These are phyloP conservation scores for Apteryx owenii DNA, from an alignment of 2,113 vertebrate genomes.

Conservation along the genomic window DNA sequence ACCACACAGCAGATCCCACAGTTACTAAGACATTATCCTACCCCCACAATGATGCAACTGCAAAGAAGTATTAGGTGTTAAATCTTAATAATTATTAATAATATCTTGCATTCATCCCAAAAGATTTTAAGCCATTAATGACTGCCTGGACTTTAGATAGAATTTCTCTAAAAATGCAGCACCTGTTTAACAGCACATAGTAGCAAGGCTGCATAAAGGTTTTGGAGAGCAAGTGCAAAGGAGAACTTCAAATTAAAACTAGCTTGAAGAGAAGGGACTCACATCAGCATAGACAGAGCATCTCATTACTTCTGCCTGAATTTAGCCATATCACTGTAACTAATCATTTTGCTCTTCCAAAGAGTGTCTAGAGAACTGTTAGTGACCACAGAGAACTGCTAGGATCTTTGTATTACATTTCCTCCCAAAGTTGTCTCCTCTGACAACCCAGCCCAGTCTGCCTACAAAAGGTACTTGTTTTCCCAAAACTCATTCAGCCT, in stretches of 20 bases:
- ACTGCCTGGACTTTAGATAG: neutral
- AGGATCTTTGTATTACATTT: slow-evolving; percentile 53
- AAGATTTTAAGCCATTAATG: slow-evolving; percentile 2
- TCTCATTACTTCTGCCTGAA: neutral
- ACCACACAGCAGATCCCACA: neutral
- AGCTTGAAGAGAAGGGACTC: neutral
- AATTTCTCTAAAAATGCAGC: neutral
- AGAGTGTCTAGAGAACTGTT: slow-evolving; percentile 48
- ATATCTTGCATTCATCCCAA: slow-evolving; percentile 2
- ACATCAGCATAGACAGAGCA: neutral
- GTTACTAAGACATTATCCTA: neutral
- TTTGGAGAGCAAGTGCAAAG: slow-evolving; percentile 3
- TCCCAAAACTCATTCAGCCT: slow-evolving; percentile 49
- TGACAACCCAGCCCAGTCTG: slow-evolving; percentile 16
- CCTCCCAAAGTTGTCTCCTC: slow-evolving; percentile 18
- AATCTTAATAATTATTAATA: neutral
- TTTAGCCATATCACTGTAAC: slow-evolving; percentile 23
- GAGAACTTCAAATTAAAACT: slow-evolving; percentile 19
- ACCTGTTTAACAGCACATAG: slow-evolving; percentile 3
- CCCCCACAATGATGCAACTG: neutral
- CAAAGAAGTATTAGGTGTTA: neutral
- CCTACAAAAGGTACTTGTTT: slow-evolving; percentile 59
- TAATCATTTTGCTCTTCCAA: slow-evolving; percentile 36
- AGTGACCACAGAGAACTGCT: slow-evolving; percentile 52
- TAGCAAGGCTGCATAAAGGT: neutral